Conservation (phyloP, 2,113 vertebrate genomes). For the Monarcha castaneiventris region DNA sequence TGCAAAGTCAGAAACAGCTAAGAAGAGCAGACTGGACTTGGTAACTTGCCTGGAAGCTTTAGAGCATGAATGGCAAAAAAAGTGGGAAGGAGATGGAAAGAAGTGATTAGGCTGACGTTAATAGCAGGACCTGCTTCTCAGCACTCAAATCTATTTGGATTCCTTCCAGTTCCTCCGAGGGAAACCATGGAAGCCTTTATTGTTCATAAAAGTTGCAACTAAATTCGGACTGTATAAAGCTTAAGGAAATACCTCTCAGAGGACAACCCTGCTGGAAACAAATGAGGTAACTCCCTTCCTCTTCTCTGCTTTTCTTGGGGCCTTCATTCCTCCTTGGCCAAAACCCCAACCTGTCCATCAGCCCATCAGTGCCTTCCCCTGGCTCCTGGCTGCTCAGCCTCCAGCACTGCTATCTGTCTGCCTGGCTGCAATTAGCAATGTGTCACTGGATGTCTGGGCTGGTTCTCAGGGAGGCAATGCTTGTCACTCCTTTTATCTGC, state of each 20-base stretch:
- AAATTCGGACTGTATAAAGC: background rate
- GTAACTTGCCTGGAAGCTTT: background rate
- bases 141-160: slow-evolving; percentile 20
- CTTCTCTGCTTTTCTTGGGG: background rate
- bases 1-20: background rate
- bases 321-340: background rate
- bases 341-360: background rate
- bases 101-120: slow-evolving; percentile 12
- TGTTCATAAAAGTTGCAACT: slow-evolving; percentile 34
- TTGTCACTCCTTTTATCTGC: background rate
- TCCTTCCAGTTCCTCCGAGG: slow-evolving; percentile 13
- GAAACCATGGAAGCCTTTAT: slow-evolving; percentile 33
- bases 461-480: background rate
- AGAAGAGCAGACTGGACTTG: background rate
- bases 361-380: background rate
- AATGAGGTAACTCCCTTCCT: slow-evolving; percentile 53
- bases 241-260: slow-evolving; percentile 44
- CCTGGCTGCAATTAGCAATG: background rate
- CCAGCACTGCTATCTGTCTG: background rate
- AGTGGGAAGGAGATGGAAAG: background rate
- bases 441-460: background rate
- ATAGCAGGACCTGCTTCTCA: slow-evolving; percentile 31
- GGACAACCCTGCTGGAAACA: slow-evolving; percentile 29
- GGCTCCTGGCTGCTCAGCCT: slow-evolving; percentile 8
- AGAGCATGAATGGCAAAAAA: background rate